A percentile compares a stretch with the other conserved stretches of the same genome.
Evolutionary conservation across 2,113 vertebrate species (phyloP).

Genomic region (Grammomys dolichurus): DNA sequence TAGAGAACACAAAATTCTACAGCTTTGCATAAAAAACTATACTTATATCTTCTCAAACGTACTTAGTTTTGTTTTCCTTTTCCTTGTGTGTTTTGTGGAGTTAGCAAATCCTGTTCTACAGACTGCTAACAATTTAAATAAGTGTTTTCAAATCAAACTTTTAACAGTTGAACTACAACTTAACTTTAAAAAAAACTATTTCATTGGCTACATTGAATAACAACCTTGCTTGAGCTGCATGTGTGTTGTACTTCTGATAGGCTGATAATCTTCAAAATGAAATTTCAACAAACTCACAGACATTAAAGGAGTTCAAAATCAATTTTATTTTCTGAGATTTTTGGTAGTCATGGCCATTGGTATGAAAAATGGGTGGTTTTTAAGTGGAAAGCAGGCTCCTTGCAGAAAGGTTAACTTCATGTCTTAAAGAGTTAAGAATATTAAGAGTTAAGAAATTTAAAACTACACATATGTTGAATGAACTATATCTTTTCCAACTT

Average conservation of each 20-base stretch:
- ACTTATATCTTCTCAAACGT: slow-evolving; percentile 4
- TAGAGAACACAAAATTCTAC: neutral
- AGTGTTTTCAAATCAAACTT: neutral
- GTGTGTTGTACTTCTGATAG: slow-evolving; percentile 3
- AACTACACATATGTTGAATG: neutral
- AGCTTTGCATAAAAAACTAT: slow-evolving; percentile 28
- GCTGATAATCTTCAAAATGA: slow-evolving; percentile 7
- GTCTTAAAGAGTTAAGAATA: slow-evolving; percentile 49
- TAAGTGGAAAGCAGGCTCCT: neutral
- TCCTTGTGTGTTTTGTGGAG: slow-evolving; percentile 49
- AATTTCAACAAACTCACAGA: slow-evolving; percentile 16
- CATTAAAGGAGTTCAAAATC: neutral
- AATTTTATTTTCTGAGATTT: slow-evolving; percentile 46
- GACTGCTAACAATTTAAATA: slow-evolving; percentile 25
- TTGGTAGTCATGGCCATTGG: neutral
- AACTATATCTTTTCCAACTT: neutral
- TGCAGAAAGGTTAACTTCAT: neutral
- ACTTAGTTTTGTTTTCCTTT: slow-evolving; percentile 24
- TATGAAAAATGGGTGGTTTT: slow-evolving; percentile 40
- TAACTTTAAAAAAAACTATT: slow-evolving; percentile 5
- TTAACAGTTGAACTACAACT: neutral
- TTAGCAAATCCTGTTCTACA: slow-evolving; percentile 52
- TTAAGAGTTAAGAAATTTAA: neutral
- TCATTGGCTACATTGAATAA: slow-evolving; percentile 8
- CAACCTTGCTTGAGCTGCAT: neutral